Evolutionary conservation across 2,113 vertebrate species (phyloP).

Genomic region (Microcebus jonahi): DNA sequence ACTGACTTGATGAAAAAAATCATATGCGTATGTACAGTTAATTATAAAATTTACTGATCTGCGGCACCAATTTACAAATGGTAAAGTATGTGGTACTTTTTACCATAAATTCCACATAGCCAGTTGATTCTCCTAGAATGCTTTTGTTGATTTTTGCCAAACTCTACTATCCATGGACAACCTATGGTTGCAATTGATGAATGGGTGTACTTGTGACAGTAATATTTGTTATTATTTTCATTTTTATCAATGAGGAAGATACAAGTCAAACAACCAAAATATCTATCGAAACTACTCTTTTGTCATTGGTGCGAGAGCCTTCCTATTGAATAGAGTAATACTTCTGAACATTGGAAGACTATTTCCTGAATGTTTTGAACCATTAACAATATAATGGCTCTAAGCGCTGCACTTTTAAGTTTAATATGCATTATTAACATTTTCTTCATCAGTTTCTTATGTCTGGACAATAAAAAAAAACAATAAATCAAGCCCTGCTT

Average conservation of each 20-base stretch:
- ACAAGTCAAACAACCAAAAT: background rate
- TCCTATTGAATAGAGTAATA: background rate
- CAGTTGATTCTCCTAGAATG: background rate
- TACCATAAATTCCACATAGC: background rate
- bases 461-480: background rate
- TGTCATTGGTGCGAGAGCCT: background rate
- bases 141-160: background rate
- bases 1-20: background rate
- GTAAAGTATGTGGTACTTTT: background rate
- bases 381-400: background rate
- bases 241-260: background rate
- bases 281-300: background rate
- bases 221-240: background rate
- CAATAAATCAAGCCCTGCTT: background rate
- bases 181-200: fast-evolving
- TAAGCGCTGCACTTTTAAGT: background rate
- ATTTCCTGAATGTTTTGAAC: background rate
- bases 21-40: background rate
- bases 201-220: background rate
- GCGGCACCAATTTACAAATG: background rate
- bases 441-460: background rate
- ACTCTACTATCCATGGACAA: background rate
- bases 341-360: background rate
- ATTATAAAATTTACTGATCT: background rate
- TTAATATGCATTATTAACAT: background rate